Evolutionary conservation across 2,113 vertebrate genomes (phyloP), one percentile per base, ranked within the genome.

Genomic region (Zeus faber): DNA sequence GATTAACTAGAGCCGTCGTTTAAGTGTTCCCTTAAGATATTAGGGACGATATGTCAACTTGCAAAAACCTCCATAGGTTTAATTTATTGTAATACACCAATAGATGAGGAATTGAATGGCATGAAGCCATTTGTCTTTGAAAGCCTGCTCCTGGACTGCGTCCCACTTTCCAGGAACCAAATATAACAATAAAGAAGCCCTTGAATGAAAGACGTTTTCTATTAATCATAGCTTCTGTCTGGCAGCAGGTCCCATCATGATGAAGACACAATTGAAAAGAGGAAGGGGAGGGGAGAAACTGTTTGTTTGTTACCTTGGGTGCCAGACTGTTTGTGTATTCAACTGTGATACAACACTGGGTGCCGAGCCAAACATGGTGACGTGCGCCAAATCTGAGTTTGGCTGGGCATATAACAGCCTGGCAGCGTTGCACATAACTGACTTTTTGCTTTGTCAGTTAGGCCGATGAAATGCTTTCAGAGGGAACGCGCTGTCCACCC

Each of bases 321-420:
- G 65, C 68, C 78, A 81, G 80, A 76, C 71, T 83, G 73, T 76
- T 70, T 67, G 69, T 79, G 70, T 77, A 69, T 73, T 74, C 56
- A 61, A 58, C 80, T 61, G 69, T 2, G 61, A 78, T 80, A 70
- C 53, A 64, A 76, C 52, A 50, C 51, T 60, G 63, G 29, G 50
- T 40, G 62, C 58, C 54, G 58, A 64, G 74, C 79, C 79, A 82
- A 74, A 82, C 66, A 71, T 40, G 62, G 24, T 31, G 41, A 23
- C 6, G 17, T 49, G n/a, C 79, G 83, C 81, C 83, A 83, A 69
- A 67, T 79, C 63, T 57, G 58, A 76, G 60, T 80, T n/a, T 77
- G 72, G 83, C 79, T 58, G 58, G 24, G 54, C 55, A 61, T 62
- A 44, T 71, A 71, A 72, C 57, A 69, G 67, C 43, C 78, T 83